phyloP scores from a whole-genome alignment of 2,888 invertebrate genomes.

The Holacanthella duospinosa region DNA sequence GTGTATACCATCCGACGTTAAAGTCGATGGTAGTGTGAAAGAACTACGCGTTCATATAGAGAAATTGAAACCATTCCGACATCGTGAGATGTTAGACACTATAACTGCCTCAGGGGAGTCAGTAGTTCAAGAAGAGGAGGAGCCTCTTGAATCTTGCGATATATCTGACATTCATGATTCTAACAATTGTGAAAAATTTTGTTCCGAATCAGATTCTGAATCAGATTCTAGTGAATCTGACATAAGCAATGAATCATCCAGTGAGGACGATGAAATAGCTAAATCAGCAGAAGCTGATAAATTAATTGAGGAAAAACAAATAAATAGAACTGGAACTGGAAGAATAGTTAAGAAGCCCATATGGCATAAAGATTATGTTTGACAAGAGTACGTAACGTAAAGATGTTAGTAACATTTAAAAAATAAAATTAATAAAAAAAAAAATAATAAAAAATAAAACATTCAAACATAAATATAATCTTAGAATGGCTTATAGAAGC shows the following conservation, averaged over 20 bases:
- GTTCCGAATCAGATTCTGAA: neutral
- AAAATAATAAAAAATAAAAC: too few species aligned
- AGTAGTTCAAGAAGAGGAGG: neutral
- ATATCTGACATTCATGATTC: too few species aligned
- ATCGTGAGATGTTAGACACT: neutral
- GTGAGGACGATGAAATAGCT: neutral
- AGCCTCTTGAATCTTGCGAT: neutral
- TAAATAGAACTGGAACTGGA: neutral
- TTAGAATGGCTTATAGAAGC: too few species aligned
- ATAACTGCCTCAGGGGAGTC: neutral
- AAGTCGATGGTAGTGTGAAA: too few species aligned
- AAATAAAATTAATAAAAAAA: too few species aligned
- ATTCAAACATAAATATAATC: too few species aligned
- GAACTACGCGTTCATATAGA: neutral
- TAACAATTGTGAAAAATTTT: neutral
- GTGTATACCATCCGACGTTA: neutral
- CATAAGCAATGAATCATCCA: neutral
- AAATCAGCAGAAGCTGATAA: neutral
- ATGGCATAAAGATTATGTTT: too few species aligned
- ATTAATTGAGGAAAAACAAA: too few species aligned
- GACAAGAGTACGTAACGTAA: neutral
- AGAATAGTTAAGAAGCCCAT: neutral
- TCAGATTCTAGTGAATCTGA: neutral
- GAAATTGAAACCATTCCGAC: neutral
- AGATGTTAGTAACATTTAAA: neutral